A percentile compares a stretch with the other conserved stretches of the same genome.
Conservation (phyloP, 1,140 invertebrate genomes). For the Nautilus pompilius region DNA sequence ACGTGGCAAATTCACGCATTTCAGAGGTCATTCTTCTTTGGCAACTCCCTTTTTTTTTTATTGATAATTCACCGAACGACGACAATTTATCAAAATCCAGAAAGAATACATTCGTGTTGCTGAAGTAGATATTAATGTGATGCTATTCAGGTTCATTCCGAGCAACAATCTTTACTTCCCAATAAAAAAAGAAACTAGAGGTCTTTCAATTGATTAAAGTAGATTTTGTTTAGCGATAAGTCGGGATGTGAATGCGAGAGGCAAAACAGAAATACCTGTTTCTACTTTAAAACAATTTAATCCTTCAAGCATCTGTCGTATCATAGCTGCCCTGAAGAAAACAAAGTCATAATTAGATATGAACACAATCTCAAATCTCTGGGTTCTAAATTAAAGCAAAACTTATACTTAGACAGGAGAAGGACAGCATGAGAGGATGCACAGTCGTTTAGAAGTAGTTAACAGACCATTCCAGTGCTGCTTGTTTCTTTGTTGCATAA, state of each 20-base stretch:
- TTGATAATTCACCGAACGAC: no score
- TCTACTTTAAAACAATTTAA: conserved; percentile 56
- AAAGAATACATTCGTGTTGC: no score
- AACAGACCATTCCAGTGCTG: not conserved
- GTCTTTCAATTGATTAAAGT: not conserved
- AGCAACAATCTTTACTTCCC: no score
- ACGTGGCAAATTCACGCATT: no score
- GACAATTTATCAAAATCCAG: no score
- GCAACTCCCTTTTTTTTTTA: no score
- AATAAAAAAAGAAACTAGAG: not conserved
- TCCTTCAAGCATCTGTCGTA: conserved; percentile 66
- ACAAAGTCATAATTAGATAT: conserved; percentile 10
- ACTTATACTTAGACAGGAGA: not conserved
- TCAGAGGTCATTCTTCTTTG: no score
- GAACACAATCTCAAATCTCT: not conserved
- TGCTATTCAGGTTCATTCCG: no score
- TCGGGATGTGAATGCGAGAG: no score
- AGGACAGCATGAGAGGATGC: not conserved
- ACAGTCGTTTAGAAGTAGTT: not conserved
- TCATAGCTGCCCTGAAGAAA: conserved; percentile 68
- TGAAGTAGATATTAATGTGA: no score
- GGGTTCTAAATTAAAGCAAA: not conserved
- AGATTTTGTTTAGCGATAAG: no score
- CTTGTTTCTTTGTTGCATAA: not conserved
- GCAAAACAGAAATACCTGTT: conserved; percentile 38